Evolutionary conservation across 1,140 invertebrate species (phyloP).

Genomic region (Phymastichus coffea): DNA sequence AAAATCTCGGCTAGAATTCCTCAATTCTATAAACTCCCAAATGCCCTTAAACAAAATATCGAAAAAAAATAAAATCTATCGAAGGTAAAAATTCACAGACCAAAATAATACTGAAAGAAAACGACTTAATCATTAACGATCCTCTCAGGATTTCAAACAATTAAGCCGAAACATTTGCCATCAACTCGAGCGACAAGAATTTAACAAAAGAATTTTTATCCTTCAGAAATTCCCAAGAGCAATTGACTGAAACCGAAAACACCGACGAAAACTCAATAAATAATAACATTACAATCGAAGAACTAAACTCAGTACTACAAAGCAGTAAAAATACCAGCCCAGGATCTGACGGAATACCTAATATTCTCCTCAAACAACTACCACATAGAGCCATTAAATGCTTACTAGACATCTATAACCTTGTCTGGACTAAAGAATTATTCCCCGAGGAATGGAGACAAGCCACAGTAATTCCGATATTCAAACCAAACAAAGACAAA

Average conservation of each 20-base stretch:
- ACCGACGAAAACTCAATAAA: background rate
- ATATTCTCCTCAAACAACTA: too few species aligned
- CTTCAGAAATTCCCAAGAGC: too few species aligned
- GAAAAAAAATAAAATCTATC: constrained; percentile 25
- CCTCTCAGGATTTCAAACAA: constrained; percentile 32
- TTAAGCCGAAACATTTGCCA: constrained; percentile 34
- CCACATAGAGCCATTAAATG: constrained; percentile 24
- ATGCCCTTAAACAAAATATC: constrained; percentile 17
- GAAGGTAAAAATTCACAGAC: constrained; percentile 5
- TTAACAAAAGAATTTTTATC: constrained; percentile 31
- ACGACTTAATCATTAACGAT: background rate
- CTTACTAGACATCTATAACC: constrained; percentile 34
- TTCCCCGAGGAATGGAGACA: constrained; percentile 40
- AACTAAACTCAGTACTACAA: background rate
- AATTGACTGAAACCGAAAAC: too few species aligned
- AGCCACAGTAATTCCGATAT: too few species aligned
- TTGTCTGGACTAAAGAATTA: constrained; percentile 24
- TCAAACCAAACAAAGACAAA: too few species aligned
- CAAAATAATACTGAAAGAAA: background rate
- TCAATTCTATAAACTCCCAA: constrained; percentile 18
- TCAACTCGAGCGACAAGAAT: constrained; percentile 36
- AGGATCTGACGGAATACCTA: constrained; percentile 13
- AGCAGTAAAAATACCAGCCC: background rate
- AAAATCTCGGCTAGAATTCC: constrained; percentile 18
- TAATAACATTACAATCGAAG: background rate